Evolutionary conservation across 2,888 invertebrate species (phyloP).

Genomic region (Myopa tessellatipennis): DNA sequence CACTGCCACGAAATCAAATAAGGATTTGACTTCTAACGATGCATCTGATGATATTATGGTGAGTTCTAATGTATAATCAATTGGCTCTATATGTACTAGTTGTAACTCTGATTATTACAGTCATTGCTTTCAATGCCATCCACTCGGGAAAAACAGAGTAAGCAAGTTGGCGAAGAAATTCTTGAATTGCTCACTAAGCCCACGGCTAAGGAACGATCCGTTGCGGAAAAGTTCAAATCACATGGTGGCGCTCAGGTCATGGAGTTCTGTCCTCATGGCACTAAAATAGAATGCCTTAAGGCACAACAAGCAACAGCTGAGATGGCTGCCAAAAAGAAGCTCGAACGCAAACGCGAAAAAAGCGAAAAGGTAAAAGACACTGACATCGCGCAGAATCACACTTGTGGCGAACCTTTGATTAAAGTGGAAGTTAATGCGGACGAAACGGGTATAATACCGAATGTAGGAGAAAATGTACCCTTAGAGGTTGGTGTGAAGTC

Average conservation of each 20-base stretch:
- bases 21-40: conserved; percentile 61
- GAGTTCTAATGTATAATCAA: conserved; percentile 30
- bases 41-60: conserved; percentile 79
- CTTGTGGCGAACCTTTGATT: conserved; percentile 46
- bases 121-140: conserved; percentile 75
- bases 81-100: conserved; percentile 4
- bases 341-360: conserved; percentile 49
- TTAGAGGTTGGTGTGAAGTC: conserved; percentile 40
- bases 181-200: conserved; percentile 92
- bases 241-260: conserved; percentile 93
- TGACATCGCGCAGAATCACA: conserved; percentile 2
- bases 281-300: conserved; percentile 85
- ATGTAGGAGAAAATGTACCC: conserved; percentile 7
- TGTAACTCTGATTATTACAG: conserved; percentile 44
- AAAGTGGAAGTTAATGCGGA: conserved; percentile 43
- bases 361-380: not conserved
- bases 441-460: not conserved
- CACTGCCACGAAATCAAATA: conserved; percentile 48
- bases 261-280: conserved; percentile 98
- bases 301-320: conserved; percentile 68
- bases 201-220: conserved; percentile 93
- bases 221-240: conserved; percentile 96
- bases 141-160: conserved; percentile 93
- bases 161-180: conserved; percentile 96
- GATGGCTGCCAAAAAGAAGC: conserved; percentile 64